Base-by-base conservation (phyloP, 2,797 vertebrate genomes). In the Numenius phaeopus region DNA sequence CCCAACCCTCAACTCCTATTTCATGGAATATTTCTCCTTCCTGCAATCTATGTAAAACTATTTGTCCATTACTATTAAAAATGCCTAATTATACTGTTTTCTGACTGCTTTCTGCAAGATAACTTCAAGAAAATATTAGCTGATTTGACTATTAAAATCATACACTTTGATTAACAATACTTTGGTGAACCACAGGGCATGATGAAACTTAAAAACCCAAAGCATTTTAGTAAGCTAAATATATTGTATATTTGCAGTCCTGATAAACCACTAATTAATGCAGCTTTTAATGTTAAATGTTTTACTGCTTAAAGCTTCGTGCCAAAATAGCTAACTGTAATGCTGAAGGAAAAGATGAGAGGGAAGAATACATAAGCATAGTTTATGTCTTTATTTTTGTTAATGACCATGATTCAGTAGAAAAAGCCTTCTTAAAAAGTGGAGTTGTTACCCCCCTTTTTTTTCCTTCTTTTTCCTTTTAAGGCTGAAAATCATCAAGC, bases 331-430 rank as follows among this genome's bases (percentile, higher is more conserved):
- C 29, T 54, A 89, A 71, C 39, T 55, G 14, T 64, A 77, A 81
- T 30, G 66, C 55, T 90, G 32, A 69, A 64, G 19, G 55, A 95
- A 85, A 91, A 79, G 61, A 46, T 83, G 72, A 79, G 71, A 70
- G 26, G 50, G 72, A 94, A 92, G 67, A 97, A 78, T 65, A 83
- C 14, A 67, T 84, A 61, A 85, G 34, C n/a, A 66, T 27, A 81
- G 80, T 85, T 95, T 50, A 65, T 62, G n/a, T 40, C 11, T 46
- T 96, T 30, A 85, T 78, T 91, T 79, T 44, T 79, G n/a, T 82
- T 89, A 77, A 87, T 87, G 29, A 83, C 26, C 18, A 85, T 29
- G 39, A 91, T 90, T 83, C 14, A 73, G 58, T 17, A 84, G 47
- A 19, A 93, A 59, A 87, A 62, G 5, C 27, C 24, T 58, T 42